phyloP scores from a whole-genome alignment of 2,888 invertebrate genomes.

The Pocota personata region DNA sequence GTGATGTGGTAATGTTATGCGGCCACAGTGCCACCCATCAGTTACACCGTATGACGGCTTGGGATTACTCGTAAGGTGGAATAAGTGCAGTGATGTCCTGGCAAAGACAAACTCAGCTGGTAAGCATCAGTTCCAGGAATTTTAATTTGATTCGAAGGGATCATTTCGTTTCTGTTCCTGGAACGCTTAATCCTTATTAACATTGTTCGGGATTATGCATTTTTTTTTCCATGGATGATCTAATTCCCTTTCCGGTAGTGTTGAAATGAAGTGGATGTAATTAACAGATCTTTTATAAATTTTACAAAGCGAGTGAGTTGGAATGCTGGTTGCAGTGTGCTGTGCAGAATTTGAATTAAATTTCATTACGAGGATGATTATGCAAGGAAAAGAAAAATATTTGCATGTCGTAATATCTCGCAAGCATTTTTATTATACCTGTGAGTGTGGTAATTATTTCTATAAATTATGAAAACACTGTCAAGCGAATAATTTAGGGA shows the following conservation, averaged over 20 bases:
- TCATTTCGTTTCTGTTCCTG: slow-evolving; percentile 19
- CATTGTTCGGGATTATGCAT: background rate
- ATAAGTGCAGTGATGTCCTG: slow-evolving; percentile 39
- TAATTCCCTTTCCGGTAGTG: background rate
- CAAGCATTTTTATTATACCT: too few species aligned
- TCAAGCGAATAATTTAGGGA: too few species aligned
- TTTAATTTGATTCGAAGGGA: slow-evolving; percentile 30
- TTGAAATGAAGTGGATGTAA: background rate
- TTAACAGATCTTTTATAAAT: background rate
- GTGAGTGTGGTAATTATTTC: too few species aligned
- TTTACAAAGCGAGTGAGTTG: background rate
- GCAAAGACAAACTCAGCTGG: slow-evolving; percentile 42
- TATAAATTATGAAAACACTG: too few species aligned
- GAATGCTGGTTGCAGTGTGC: background rate
- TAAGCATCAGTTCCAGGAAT: slow-evolving; percentile 44
- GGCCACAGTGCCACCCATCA: slow-evolving; percentile 56
- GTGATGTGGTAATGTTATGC: slow-evolving; percentile 61
- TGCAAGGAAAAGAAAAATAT: background rate
- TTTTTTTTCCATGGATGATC: background rate
- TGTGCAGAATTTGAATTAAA: background rate
- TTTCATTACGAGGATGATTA: background rate
- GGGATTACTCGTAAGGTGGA: slow-evolving; percentile 43
- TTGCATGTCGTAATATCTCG: too few species aligned
- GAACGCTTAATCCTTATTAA: slow-evolving; percentile 20
- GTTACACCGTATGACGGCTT: slow-evolving; percentile 46